Conservation (phyloP, 2,113 vertebrate genomes). For the Pyrgilauda ruficollis region DNA sequence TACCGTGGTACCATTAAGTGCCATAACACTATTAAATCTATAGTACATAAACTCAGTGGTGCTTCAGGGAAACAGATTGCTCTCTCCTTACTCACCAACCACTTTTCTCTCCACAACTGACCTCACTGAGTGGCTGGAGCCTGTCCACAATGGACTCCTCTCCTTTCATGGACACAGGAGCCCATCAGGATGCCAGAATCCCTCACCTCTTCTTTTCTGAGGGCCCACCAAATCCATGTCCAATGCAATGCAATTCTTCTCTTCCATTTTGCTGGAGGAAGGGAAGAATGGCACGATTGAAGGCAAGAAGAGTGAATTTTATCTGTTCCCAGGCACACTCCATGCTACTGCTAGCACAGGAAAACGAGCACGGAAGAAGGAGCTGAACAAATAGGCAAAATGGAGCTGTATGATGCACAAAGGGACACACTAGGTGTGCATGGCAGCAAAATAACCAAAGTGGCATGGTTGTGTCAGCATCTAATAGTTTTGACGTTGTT, state of each 20-base stretch:
- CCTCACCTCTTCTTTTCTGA: background rate
- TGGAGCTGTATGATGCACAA: background rate
- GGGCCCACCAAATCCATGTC: background rate
- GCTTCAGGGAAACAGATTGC: background rate
- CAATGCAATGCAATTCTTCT: background rate
- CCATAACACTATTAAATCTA: background rate
- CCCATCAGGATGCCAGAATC: background rate
- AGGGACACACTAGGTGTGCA: background rate
- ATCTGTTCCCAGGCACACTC: background rate
- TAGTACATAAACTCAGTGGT: background rate
- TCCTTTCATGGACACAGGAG: background rate
- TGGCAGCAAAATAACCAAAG: background rate
- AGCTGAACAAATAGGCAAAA: background rate
- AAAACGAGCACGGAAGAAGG: background rate
- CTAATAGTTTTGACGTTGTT: background rate
- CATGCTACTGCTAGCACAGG: background rate
- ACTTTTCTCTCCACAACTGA: background rate
- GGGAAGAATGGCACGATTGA: background rate
- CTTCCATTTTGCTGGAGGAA: conserved; percentile 6
- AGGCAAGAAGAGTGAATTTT: background rate
- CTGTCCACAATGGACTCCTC: background rate
- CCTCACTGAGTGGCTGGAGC: background rate
- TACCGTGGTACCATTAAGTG: background rate
- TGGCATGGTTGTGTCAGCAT: background rate
- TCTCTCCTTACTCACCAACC: background rate